Evolutionary conservation across 2,797 vertebrate genomes (phyloP).

Genomic region (Phalloptychus januarius): DNA sequence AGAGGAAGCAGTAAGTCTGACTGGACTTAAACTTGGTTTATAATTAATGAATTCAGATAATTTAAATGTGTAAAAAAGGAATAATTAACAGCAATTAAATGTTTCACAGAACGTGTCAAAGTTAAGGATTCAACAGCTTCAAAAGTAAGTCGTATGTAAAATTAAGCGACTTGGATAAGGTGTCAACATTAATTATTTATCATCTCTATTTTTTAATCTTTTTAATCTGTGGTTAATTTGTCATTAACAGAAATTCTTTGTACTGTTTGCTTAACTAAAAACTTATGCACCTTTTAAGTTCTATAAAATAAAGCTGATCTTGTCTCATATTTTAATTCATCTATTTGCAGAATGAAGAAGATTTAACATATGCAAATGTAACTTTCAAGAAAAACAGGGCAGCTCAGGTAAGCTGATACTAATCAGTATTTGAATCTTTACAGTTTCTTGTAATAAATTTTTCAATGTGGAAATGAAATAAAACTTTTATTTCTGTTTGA

Average conservation of each 20-base stretch:
- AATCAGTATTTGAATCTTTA: not conserved
- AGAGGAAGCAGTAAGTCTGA: constrained; percentile 41
- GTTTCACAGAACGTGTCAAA: constrained; percentile 22
- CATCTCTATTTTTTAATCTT: not conserved
- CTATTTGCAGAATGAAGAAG: constrained; percentile 17
- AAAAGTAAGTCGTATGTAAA: constrained; percentile 14
- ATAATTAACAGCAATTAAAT: not conserved
- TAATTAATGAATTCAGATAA: not conserved
- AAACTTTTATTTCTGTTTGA: not conserved
- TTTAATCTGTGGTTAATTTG: not conserved
- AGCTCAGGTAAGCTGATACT: constrained; percentile 5
- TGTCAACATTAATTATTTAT: not conserved
- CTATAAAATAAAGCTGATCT: not conserved
- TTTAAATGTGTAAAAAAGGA: not conserved
- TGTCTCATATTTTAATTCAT: not conserved
- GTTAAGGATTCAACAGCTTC: not conserved
- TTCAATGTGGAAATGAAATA: not conserved
- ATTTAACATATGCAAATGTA: constrained; percentile 2
- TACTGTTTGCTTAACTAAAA: not conserved
- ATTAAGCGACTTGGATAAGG: not conserved
- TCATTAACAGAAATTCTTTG: not conserved
- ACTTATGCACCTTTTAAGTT: not conserved
- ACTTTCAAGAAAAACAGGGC: not conserved
- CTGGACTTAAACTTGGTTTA: not conserved
- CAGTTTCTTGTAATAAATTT: not conserved